A percentile compares a stretch with the other conserved stretches of the same genome.
Conservation (phyloP, 2,113 vertebrate genomes). For the Chrysochloris asiatica region DNA sequence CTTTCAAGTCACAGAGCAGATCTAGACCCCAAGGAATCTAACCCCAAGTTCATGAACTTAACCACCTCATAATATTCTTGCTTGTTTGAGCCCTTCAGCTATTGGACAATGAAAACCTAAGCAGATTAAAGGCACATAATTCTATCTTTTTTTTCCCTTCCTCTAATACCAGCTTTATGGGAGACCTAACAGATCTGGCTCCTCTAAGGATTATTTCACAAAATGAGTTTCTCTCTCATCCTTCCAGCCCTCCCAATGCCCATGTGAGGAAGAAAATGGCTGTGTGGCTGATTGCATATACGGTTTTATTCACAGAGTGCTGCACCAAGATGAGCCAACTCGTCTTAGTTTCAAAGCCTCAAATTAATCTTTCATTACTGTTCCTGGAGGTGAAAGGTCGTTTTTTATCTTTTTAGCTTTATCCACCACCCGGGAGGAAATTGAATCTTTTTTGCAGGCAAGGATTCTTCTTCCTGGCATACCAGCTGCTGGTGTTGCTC, state of each 20-base stretch:
- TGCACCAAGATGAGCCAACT: background rate
- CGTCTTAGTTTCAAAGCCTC: slow-evolving; percentile 50
- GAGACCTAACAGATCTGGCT: slow-evolving; percentile 36
- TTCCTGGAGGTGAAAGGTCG: slow-evolving; percentile 49
- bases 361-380: slow-evolving; percentile 60
- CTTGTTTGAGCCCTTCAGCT: slow-evolving; percentile 27
- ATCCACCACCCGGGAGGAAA: background rate
- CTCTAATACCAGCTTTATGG: slow-evolving; percentile 55
- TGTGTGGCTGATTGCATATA: background rate
- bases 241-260: background rate
- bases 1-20: background rate
- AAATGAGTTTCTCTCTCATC: slow-evolving; percentile 55
- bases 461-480: background rate
- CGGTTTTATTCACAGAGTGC: background rate
- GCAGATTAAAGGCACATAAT: slow-evolving; percentile 50
- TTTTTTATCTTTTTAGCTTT: slow-evolving; percentile 58
- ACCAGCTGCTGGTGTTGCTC: background rate
- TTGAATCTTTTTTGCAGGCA: slow-evolving; percentile 27
- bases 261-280: slow-evolving; percentile 22
- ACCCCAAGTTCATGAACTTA: slow-evolving; percentile 25
- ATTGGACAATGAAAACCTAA: slow-evolving; percentile 28
- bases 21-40: background rate
- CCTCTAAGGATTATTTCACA: slow-evolving; percentile 41
- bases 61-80: background rate
- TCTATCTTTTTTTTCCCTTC: background rate